These are phyloP conservation scores for Hybognathus amarus DNA, from an alignment of 2,797 vertebrate species.

Conservation along the genomic window DNA sequence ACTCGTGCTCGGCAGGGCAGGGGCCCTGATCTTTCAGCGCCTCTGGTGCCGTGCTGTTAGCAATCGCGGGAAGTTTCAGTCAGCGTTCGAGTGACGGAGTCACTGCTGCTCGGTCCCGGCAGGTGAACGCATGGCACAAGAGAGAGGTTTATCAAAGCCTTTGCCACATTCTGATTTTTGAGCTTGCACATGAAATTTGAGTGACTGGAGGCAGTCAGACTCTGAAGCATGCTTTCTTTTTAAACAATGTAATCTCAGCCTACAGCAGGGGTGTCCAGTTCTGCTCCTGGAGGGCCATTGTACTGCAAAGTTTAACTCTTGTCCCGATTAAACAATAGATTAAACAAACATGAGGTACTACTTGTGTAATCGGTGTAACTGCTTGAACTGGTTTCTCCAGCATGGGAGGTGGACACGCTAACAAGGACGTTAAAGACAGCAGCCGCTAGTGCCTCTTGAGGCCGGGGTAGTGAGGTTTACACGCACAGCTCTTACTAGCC, in stretches of 20 bases:
- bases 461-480: no score
- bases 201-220: neutral
- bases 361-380: no score
- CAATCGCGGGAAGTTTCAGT: slow-evolving; percentile 38
- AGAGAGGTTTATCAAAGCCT: slow-evolving; percentile 19
- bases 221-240: neutral
- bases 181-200: neutral
- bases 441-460: no score
- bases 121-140: slow-evolving; percentile 20
- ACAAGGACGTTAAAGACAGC: no score
- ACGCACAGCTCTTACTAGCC: no score
- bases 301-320: neutral
- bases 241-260: neutral
- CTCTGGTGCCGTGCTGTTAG: slow-evolving; percentile 28
- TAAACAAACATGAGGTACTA: neutral
- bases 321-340: neutral
- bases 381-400: no score
- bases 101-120: slow-evolving; percentile 32
- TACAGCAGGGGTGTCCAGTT: neutral
- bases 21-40: slow-evolving; percentile 30
- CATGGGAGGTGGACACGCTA: no score
- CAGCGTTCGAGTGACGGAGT: slow-evolving; percentile 33
- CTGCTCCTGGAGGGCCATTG: neutral
- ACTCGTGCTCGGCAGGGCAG: slow-evolving; percentile 15
- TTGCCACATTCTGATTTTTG: neutral